Evolutionary conservation across 2,888 invertebrate species (phyloP).

Genomic region (Leptopilina syphax): DNA sequence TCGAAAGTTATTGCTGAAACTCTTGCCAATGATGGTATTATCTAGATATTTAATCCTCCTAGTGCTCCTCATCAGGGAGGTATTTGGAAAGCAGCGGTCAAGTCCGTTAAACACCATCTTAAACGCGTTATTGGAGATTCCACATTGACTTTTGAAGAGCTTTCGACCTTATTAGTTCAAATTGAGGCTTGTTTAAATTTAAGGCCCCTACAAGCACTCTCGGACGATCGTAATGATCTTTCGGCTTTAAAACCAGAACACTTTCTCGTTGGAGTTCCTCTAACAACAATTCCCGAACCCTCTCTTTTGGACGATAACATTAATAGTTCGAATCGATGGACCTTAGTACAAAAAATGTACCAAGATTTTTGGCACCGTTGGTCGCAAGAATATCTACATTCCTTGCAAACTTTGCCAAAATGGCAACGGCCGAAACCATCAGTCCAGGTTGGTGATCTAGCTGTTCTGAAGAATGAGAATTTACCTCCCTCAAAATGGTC

Average conservation of each 20-base stretch:
- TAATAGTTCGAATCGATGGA: background rate
- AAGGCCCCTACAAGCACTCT: conserved; percentile 1
- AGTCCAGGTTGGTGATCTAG: background rate
- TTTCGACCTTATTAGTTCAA: conserved; percentile 1
- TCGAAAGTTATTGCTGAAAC: no score
- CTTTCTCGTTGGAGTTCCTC: background rate
- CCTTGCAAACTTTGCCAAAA: conserved; percentile 13
- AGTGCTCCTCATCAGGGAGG: no score
- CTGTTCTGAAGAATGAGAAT: background rate
- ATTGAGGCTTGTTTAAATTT: conserved; percentile 34
- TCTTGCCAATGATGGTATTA: no score
- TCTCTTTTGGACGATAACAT: background rate
- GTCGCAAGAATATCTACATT: conserved; percentile 2
- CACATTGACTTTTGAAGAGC: no score
- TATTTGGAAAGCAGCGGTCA: no score
- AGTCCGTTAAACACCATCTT: no score
- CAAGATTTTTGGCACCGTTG: conserved; percentile 27
- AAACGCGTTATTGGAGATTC: no score
- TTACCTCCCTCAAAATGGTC: background rate
- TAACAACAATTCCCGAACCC: conserved; percentile 1
- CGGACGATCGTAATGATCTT: conserved; percentile 16
- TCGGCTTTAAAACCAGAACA: conserved; percentile 23
- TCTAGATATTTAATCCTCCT: no score
- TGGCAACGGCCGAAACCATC: background rate
- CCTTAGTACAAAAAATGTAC: background rate